These are phyloP conservation scores for Osmerus mordax DNA, from an alignment of 2,113 vertebrate genomes.

Conservation along the genomic window DNA sequence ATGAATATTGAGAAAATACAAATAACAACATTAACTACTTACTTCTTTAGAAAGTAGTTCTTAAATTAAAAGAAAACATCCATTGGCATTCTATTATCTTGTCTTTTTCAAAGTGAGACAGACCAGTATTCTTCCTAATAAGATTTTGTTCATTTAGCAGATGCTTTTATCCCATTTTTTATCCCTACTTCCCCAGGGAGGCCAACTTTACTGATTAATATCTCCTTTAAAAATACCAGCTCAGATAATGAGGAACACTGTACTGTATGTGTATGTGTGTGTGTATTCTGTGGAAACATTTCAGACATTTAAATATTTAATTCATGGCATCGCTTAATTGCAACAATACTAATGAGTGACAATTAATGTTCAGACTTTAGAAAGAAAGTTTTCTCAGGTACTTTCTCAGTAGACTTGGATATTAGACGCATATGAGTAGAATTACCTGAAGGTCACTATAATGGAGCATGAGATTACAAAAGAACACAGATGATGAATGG, in stretches of 20 bases:
- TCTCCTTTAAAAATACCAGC: conserved; percentile 40
- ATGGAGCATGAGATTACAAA: conserved; percentile 26
- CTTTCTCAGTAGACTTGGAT: conserved; percentile 52
- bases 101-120: no score
- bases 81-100: no score
- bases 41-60: no score
- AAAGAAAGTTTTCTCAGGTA: conserved; percentile 26
- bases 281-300: conserved; percentile 33
- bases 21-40: no score
- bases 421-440: conserved; percentile 57
- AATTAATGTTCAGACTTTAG: conserved; percentile 52
- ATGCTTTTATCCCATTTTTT: no score
- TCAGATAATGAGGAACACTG: conserved; percentile 39
- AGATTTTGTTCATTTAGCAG: no score
- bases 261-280: conserved; percentile 13
- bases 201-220: neutral
- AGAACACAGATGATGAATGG: conserved; percentile 28
- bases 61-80: no score
- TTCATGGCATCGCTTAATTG: conserved; percentile 56
- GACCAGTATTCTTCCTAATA: no score
- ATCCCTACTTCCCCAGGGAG: neutral
- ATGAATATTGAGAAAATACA: no score
- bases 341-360: conserved; percentile 40
- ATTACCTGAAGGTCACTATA: conserved; percentile 55
- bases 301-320: conserved; percentile 43